Evolutionary conservation across 1,140 invertebrate genomes (phyloP), one percentile per base, ranked within the genome.

Genomic region (Rhyacophila brunnea): DNA sequence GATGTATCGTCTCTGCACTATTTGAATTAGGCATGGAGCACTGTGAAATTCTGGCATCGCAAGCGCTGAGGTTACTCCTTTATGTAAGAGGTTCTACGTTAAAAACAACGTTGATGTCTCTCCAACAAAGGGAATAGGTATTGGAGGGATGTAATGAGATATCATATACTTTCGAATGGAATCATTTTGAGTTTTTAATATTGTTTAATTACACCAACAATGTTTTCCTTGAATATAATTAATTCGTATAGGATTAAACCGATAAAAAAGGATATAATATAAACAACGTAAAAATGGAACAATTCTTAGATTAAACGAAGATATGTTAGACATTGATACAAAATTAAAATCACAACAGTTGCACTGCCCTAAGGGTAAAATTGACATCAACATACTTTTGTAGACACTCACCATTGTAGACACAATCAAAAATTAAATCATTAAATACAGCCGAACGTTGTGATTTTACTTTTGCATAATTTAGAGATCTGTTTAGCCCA

Each of bases 171-270:
- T 13, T 46, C 49, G 36, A 64, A 60, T 64, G 62, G 62, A 64
- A 64, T 64, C 62, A 60, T 64, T 52, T 64, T 58, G 62, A 64
- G 53, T 64, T 64, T 52, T 63, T 60, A 62, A 62, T 62, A 63
- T 59, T 57, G 61, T 63, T 63, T 63, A 64, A 64, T 59, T 64
- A 64, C 62, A 64, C 62, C 62, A 64, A 64, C 62, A 64, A 56
- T 59, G 57, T 56, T 59, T 60, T 59, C 48, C 49, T 55, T 52
- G 58, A 60, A 60, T 59, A 60, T 59, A 64, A 49, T 60, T 57
- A 64, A 49, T 60, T 59, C 54, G 48, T 63, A 44, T 51, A 63
- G 51, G 52, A 62, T 58, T 53, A 62, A 62, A 51, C 45, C 61
- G 55, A 63, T 59, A 62, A 56, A 46, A 59, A 49, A 58, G 35